Evolutionary conservation across 2,797 vertebrate species (phyloP), one percentile per base, ranked within the genome.

Genomic region (Chaunax sp.): DNA sequence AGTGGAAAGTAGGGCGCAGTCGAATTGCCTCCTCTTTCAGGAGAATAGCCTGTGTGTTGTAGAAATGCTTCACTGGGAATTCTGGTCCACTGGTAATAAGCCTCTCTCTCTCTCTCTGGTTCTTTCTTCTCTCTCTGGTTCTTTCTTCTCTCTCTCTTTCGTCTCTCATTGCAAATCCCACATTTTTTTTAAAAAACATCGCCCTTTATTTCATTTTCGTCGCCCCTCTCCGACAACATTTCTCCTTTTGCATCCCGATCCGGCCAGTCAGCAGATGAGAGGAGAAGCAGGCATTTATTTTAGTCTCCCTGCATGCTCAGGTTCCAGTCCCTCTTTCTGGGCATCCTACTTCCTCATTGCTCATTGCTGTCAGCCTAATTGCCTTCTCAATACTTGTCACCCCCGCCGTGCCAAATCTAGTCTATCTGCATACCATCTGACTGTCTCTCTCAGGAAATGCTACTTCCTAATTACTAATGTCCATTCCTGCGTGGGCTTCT

Each of bases 1-100:
- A 91, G 89, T 86, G 87, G 89, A 91, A 92, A 90, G 87, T 92
- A 87, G 91, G 89, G 74, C 87, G 64, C 69, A 50, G 81, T 44
- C 63, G 80, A 91, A 92, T 85, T 89, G 87, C 87, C 85, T 87
- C 72, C 65, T 85, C 80, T 87, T 89, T 85, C 84, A 83, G 62
- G 69, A 80, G 81, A 92, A 88, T 78, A 79, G 80, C 82, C 77
- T 49, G 67, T 83, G 75, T 82, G 79, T 90, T 75, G 77, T 83
- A 73, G 72, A 85, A 87, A 86, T 52, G 71, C 77, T 84, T 89
- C 87, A 74, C 58, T 88, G 84, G 84, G 88, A 92, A 76, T 92
- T 90, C 88, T 88, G 88, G 90, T 92, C 88, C 88, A 87, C 77
- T 86, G 81, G 83, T 92, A 89, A 89, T 91, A 89, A 90, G 85